Evolutionary conservation across 1,140 invertebrate species (phyloP), one percentile per base, ranked within the genome.

Genomic region (Drosophila willistoni): DNA sequence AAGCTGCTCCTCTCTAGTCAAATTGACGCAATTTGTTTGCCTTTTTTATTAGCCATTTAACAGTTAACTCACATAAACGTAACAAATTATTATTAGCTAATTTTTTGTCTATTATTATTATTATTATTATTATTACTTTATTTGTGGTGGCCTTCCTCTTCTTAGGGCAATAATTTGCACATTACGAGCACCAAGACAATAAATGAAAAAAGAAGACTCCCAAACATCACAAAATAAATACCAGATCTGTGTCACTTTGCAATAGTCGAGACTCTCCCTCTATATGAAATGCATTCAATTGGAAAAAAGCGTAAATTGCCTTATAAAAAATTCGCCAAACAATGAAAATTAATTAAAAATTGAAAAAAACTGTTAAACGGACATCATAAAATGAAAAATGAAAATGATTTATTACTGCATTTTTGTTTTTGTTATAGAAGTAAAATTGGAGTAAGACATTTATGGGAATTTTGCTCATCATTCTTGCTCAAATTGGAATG

Each of bases 1-100:
- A 22, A 51, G 25, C 9, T 64, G 66, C 51, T 33, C 51, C 13
- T 47, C 39, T 51, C 61, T 41, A 64, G 65, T 61, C 77, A 74
- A 64, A 66, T 55, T 86, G 82, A 87, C 79, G 83, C 83, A 86
- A 86, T 82, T 72, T 66, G 61, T 72, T 74, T 63, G 61, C 51
- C 39, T 73, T 81, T 51, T 73, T 87, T 87, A 86, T 86, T 87
- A 57, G 68, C 83, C 83, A 86, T 86, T 86, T 87, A 87, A 73
- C 83, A 87, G 83, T 87, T 86, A 71, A 69, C 80, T 81, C 83
- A 77, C 83, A 86, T 83, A 87, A 87, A 87, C 68, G 83, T 73
- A 77, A 70, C 79, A 69, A 83, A 86, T 87, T 87, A 86, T 87
- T 79, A 81, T 87, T 86, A 83, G 74, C 83, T 82, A 65, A 86